Conservation (phyloP, 2,113 vertebrate species). For the Urocolius indicus region DNA sequence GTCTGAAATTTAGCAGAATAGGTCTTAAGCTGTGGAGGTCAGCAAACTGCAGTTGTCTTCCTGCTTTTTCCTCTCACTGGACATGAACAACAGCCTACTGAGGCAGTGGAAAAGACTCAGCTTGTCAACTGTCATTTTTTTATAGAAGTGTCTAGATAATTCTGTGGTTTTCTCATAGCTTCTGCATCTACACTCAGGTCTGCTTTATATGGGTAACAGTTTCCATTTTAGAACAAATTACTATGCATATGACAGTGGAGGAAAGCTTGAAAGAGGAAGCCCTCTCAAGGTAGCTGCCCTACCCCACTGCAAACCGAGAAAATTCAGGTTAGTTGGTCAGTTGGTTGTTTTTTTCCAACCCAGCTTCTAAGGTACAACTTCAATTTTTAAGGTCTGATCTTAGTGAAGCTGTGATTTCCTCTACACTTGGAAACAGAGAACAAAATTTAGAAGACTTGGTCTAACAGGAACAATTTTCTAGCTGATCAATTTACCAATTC, state of each 20-base stretch:
- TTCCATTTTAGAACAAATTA: background rate
- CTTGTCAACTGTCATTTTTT: background rate
- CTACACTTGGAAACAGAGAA: background rate
- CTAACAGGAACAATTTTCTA: background rate
- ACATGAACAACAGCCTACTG: background rate
- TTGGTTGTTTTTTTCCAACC: background rate
- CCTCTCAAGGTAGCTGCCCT: background rate
- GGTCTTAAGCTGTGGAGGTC: background rate
- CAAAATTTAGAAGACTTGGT: background rate
- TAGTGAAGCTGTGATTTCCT: background rate
- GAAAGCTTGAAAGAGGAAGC: background rate
- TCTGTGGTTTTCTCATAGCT: background rate
- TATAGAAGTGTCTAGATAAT: background rate
- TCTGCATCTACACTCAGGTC: background rate
- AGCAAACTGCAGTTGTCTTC: background rate
- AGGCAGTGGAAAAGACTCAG: background rate
- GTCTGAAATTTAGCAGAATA: background rate
- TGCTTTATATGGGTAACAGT: background rate
- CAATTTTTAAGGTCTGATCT: background rate
- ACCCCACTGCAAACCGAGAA: rapidly evolving
- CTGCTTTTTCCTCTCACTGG: background rate
- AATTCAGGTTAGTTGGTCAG: background rate
- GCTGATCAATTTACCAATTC: background rate
- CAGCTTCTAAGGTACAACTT: background rate
- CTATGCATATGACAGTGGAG: background rate